These are phyloP conservation scores for Caenorhabditis sp. DNA, from an alignment of 2,888 invertebrate genomes.

Conservation along the genomic window DNA sequence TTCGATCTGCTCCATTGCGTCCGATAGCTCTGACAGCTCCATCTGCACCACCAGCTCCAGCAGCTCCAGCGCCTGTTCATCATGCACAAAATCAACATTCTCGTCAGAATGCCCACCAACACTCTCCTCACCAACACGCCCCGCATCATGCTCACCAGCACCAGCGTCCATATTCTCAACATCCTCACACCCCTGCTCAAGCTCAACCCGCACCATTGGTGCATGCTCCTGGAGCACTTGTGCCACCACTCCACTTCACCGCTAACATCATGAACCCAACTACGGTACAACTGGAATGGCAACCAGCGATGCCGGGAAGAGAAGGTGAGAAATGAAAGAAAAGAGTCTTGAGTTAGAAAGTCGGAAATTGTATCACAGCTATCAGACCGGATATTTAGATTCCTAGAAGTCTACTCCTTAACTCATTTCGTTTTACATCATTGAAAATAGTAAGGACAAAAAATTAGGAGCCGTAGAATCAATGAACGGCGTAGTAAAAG, in stretches of 20 bases:
- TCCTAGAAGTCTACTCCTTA: conserved; percentile 21
- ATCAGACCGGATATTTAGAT: conserved; percentile 11
- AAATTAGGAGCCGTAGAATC: conserved; percentile 15
- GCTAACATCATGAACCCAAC: conserved; percentile 79
- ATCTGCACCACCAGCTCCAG: conserved; percentile 16
- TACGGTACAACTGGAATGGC: conserved; percentile 80
- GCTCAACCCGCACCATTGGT: conserved; percentile 7
- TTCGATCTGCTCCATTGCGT: conserved; percentile 42
- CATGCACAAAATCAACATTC: conserved; percentile 17
- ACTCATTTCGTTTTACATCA: conserved; percentile 1
- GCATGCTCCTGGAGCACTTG: conserved; percentile 69
- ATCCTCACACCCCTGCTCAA: conserved; percentile 3
- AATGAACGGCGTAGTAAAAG: not conserved
- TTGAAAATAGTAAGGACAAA: conserved; percentile 24
- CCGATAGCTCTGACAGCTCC: not conserved
- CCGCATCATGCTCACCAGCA: conserved; percentile 9
- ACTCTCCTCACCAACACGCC: not conserved
- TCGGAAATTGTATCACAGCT: not conserved
- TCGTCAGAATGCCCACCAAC: conserved; percentile 1
- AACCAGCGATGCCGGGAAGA: conserved; percentile 61
- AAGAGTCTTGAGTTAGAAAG: not conserved
- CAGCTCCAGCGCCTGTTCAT: conserved; percentile 9
- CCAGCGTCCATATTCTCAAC: not conserved
- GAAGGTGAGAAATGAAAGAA: conserved; percentile 20
- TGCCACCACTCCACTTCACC: conserved; percentile 80